phyloP scores from a whole-genome alignment of 2,113 vertebrate species.

The Triplophysa siluroides region DNA sequence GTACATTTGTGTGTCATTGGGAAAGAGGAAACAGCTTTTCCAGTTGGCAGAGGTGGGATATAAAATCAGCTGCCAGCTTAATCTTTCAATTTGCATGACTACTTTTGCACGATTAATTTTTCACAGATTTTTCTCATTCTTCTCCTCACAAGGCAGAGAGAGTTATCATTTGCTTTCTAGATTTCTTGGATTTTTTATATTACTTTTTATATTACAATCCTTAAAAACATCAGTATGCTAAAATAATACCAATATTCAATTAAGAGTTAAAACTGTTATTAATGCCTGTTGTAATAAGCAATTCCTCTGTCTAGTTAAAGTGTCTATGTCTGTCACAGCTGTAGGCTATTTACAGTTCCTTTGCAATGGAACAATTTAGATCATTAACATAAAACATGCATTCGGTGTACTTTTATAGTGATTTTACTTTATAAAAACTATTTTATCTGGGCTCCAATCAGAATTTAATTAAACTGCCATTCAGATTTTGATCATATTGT shows the following conservation, averaged over 20 bases:
- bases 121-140: constrained; percentile 48
- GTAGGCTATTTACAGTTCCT: too few species aligned
- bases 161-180: constrained; percentile 59
- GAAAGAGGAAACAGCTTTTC: constrained; percentile 85
- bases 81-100: constrained; percentile 64
- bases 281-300: too few species aligned
- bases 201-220: constrained; percentile 33
- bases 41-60: constrained; percentile 80
- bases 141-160: constrained; percentile 48
- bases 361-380: too few species aligned
- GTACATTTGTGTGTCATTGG: constrained; percentile 76
- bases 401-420: too few species aligned
- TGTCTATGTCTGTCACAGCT: too few species aligned
- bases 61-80: constrained; percentile 75
- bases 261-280: too few species aligned
- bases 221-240: too few species aligned
- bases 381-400: too few species aligned
- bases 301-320: too few species aligned
- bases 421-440: too few species aligned
- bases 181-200: constrained; percentile 63
- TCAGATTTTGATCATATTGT: constrained; percentile 26
- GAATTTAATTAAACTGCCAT: not conserved
- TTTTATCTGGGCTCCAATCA: too few species aligned
- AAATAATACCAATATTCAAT: too few species aligned
- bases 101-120: constrained; percentile 53